Evolutionary conservation across 2,797 vertebrate species (phyloP).

Genomic region (Danionella dracula): DNA sequence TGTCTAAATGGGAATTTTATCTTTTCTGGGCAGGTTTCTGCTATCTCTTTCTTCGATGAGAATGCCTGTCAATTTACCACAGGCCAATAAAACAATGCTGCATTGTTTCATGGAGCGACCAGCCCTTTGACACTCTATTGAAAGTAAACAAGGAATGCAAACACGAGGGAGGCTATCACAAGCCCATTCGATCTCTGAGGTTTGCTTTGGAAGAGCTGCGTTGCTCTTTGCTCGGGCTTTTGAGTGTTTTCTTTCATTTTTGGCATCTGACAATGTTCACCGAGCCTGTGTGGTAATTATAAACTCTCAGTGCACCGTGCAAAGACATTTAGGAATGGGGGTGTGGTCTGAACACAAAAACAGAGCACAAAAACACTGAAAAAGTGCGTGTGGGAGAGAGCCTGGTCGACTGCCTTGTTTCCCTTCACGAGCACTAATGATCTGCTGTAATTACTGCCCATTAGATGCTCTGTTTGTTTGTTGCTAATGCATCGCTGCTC

Average conservation of each 20-base stretch:
- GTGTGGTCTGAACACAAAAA: not conserved
- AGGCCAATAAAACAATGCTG: conserved; percentile 4
- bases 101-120: not conserved
- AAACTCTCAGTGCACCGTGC: conserved; percentile 6
- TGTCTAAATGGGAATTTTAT: too few species aligned
- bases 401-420: conserved; percentile 19
- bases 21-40: not conserved
- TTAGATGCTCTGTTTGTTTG: conserved; percentile 26
- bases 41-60: not conserved
- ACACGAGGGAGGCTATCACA: not conserved
- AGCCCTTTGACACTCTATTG: not conserved
- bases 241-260: not conserved
- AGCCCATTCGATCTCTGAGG: not conserved
- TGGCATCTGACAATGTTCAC: not conserved
- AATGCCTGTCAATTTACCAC: not conserved
- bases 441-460: conserved; percentile 29
- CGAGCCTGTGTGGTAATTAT: conserved; percentile 10
- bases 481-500: conserved; percentile 25
- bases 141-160: conserved; percentile 11
- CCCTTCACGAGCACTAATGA: conserved; percentile 36
- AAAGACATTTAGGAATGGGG: conserved; percentile 17
- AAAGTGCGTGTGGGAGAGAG: conserved; percentile 11
- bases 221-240: not conserved
- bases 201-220: conserved; percentile 4
- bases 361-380: not conserved